These are phyloP conservation scores for Suricata suricatta DNA, from an alignment of 2,113 vertebrate species.

Conservation along the genomic window DNA sequence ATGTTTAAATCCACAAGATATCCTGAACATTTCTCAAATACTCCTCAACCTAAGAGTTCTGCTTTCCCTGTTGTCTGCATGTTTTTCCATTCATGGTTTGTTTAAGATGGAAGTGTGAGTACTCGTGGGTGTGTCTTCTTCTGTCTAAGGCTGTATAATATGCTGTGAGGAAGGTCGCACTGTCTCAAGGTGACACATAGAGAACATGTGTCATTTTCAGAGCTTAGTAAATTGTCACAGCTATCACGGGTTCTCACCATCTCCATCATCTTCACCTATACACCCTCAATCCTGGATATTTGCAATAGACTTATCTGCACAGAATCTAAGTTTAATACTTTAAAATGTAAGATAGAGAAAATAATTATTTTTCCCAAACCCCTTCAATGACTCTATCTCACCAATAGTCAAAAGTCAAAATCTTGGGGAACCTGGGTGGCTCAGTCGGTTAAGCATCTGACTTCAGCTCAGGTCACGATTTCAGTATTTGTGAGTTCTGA, in stretches of 20 bases:
- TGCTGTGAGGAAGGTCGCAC: neutral
- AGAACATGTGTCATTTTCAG: neutral
- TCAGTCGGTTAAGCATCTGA: no score
- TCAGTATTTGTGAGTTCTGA: no score
- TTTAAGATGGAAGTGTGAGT: neutral
- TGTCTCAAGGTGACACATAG: neutral
- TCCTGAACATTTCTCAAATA: neutral
- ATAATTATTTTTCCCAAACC: neutral
- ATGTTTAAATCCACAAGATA: neutral
- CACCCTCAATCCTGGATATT: neutral
- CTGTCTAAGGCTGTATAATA: neutral
- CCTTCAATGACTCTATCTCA: neutral
- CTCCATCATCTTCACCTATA: neutral
- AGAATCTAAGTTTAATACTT: neutral
- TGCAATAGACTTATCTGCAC: neutral
- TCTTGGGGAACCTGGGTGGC: no score
- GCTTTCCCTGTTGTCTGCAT: neutral
- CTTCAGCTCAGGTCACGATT: no score
- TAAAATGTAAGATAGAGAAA: neutral
- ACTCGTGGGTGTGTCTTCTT: neutral
- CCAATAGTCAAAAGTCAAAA: neutral
- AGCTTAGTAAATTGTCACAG: neutral
- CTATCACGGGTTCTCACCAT: neutral
- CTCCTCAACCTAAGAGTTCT: neutral
- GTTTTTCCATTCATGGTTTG: neutral